A percentile compares a stretch with the other conserved stretches of the same genome.
Conservation (phyloP, 2,113 vertebrate species). For the Grus americana region DNA sequence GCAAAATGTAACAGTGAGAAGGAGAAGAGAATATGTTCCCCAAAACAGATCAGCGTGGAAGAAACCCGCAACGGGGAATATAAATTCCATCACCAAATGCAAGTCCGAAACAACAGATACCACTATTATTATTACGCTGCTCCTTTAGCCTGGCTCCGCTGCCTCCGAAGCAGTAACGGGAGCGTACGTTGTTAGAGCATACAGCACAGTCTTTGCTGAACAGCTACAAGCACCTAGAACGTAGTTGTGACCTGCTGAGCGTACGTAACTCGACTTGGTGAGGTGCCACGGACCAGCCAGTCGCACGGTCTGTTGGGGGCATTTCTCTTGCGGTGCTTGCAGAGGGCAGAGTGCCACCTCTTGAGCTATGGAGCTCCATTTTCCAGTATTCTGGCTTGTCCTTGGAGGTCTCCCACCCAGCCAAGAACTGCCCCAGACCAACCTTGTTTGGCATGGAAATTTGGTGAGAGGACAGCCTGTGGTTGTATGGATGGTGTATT, state of each 20-base stretch:
- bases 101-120: background rate
- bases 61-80: background rate
- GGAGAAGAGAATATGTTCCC: background rate
- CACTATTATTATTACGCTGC: background rate
- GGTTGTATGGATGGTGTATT: background rate
- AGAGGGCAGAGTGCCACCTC: background rate
- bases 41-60: background rate
- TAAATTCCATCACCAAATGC: background rate
- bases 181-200: accelerated
- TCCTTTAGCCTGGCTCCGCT: background rate
- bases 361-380: background rate
- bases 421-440: background rate
- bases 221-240: background rate
- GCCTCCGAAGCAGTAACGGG: background rate
- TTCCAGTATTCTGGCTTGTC: background rate
- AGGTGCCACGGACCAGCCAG: background rate
- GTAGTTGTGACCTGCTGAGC: background rate
- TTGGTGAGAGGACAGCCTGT: background rate
- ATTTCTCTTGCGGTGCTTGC: background rate
- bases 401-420: background rate
- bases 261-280: background rate
- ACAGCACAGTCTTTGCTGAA: background rate
- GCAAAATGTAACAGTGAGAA: background rate
- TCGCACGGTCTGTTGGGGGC: too few relatives aligned
- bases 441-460: background rate